phyloP scores from a whole-genome alignment of 2,113 vertebrate species.

The Corythornis madagascariensis region DNA sequence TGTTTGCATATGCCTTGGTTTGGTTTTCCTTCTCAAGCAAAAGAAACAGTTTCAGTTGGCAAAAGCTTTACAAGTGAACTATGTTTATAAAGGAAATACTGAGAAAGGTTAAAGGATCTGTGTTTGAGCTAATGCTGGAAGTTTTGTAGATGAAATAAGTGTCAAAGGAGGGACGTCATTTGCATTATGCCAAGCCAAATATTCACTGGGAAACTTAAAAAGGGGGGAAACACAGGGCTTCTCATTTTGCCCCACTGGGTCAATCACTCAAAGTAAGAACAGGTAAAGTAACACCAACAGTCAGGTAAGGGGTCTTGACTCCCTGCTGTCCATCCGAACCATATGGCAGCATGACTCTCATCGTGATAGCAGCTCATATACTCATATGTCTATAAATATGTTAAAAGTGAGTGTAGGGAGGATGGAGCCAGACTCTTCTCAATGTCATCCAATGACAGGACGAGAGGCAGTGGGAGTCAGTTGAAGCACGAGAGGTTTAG shows the following conservation, averaged over 20 bases:
- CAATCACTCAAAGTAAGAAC: not conserved
- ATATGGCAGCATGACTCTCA: accelerated
- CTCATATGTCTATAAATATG: no score
- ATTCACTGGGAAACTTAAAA: not conserved
- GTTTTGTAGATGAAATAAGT: not conserved
- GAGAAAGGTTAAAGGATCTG: not conserved
- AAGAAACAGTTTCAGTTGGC: not conserved
- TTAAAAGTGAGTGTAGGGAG: no score
- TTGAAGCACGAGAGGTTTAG: no score
- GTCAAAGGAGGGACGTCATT: not conserved
- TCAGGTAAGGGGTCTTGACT: not conserved
- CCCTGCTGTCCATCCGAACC: not conserved
- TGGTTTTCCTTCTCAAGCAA: constrained; percentile 32
- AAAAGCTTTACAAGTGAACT: not conserved
- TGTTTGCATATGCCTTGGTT: constrained; percentile 25
- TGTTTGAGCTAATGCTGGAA: not conserved
- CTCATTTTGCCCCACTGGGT: not conserved
- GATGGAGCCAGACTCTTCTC: no score
- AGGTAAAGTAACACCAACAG: not conserved
- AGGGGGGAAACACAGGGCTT: not conserved
- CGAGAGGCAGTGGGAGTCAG: no score
- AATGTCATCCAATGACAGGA: no score
- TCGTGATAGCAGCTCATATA: not conserved
- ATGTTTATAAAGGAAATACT: not conserved
- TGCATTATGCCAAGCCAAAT: not conserved